Evolutionary conservation across 2,888 invertebrate species (phyloP), one percentile per base, ranked within the genome.

Genomic region (Melinaea marsaeus): DNA sequence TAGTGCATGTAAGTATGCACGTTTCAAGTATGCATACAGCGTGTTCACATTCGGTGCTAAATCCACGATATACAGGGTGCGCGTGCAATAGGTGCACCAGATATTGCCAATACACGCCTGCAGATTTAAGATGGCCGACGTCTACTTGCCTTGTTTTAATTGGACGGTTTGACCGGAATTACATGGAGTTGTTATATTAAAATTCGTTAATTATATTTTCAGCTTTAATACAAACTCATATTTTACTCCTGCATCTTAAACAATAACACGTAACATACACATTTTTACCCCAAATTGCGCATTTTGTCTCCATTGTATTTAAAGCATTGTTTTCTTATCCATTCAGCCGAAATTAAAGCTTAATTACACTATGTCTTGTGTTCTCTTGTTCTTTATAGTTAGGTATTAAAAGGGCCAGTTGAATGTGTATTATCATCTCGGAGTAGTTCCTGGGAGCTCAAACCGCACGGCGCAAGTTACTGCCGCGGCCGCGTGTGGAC

Each of bases 61-160:
- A 80, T 81, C 79, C 71, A 64, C 68, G 68, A 73, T 69, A 71
- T 75, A 77, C 74, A 72, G 74, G 73, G 70, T 73, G 72, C 69
- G 70, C 73, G 70, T 71, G 70, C 74, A 84, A 84, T 83, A 83
- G 84, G 81, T 81, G 80, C 80, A 77, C 81, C 83, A 85, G 87
- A 86, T 90, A 88, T 89, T 89, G 88, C 81, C 89, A 86, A 88
- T 88, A 88, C 86, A 84, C 79, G 83, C 77, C 75, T 76, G 81
- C 81, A 88, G 88, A 90, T 90, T 90, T 90, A 90, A 90, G 90
- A 89, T 88, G 88, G 85, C 86, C 79, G 79, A 79, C 85, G 81
- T 77, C 78, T 83, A 88, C 89, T 89, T 89, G 88, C 84, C 87
- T 85, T 83, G 89, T 88, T 89, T 88, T 88, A 88, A 89, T 89